A percentile compares a stretch with the other conserved stretches of the same genome.
Conservation (phyloP, 2,888 invertebrate genomes). For the Fissipunctia ypsillon region DNA sequence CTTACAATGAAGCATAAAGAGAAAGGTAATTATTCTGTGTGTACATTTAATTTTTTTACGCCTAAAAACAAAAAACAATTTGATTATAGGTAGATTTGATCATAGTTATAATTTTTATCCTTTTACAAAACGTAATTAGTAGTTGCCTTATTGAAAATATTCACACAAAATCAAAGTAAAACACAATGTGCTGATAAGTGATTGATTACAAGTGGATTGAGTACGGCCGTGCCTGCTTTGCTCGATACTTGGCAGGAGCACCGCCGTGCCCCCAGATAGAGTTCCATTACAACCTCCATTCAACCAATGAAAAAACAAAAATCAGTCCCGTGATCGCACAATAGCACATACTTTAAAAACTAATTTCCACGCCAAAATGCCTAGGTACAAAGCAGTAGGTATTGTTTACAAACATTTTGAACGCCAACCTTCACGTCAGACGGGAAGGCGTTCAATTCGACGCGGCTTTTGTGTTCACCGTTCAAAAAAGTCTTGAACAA, state of each 20-base stretch:
- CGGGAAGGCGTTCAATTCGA: slow-evolving; percentile 65
- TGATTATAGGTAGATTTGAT: not conserved
- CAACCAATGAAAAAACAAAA: not conserved
- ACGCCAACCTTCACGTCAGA: slow-evolving; percentile 52
- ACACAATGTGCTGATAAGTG: not conserved
- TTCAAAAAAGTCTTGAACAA: slow-evolving; percentile 41
- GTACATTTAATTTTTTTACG: not conserved
- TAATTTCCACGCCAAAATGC: not conserved
- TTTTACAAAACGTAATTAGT: not conserved
- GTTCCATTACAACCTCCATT: not conserved
- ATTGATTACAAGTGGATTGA: slow-evolving; percentile 9
- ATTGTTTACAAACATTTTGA: slow-evolving; percentile 40
- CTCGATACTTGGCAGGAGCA: too few species aligned
- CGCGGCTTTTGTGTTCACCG: slow-evolving; percentile 55
- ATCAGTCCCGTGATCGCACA: too few species aligned
- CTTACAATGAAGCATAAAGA: not conserved
- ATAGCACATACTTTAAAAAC: not conserved
- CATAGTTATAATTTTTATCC: not conserved
- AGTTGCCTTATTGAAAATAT: not conserved
- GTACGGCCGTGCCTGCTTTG: too few species aligned
- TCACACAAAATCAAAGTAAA: not conserved
- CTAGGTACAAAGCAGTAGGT: slow-evolving; percentile 11
- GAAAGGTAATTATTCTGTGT: not conserved
- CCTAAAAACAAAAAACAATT: not conserved
- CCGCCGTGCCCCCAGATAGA: too few species aligned